phyloP scores from a whole-genome alignment of 2,888 invertebrate species.

The Globia sparganii region DNA sequence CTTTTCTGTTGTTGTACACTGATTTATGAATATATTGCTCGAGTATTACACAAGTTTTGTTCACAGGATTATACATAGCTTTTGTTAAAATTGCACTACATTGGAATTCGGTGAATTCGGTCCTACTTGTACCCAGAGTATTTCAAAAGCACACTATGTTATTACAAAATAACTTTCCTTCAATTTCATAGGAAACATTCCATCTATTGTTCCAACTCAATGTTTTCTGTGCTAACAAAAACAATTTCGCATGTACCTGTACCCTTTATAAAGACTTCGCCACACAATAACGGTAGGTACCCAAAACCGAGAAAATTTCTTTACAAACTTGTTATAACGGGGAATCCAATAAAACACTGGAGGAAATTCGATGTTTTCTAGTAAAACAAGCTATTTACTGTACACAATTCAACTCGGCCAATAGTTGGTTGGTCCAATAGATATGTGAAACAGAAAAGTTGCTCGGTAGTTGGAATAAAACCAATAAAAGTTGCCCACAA shows the following conservation, averaged over 20 bases:
- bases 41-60: neutral
- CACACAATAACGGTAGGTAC: conserved; percentile 62
- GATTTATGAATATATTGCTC: conserved; percentile 11
- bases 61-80: conserved; percentile 1
- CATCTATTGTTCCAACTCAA: conserved; percentile 32
- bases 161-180: conserved; percentile 32
- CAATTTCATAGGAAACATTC: conserved; percentile 40
- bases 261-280: conserved; percentile 66
- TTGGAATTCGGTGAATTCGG: conserved; percentile 5
- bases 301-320: conserved; percentile 75
- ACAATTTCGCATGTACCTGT: conserved; percentile 55
- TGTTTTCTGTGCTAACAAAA: conserved; percentile 56
- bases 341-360: conserved; percentile 83
- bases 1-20: too few species aligned
- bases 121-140: neutral
- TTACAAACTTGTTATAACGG: conserved; percentile 82
- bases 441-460: conserved; percentile 84
- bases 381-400: conserved; percentile 85
- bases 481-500: conserved; percentile 85
- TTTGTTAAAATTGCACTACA: neutral
- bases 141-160: conserved; percentile 27
- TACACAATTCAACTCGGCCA: conserved; percentile 82
- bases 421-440: conserved; percentile 80
- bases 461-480: conserved; percentile 78
- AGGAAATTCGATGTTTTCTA: conserved; percentile 81